These are phyloP conservation scores for Synergus laeviventris DNA, from an alignment of 2,888 invertebrate genomes.

Conservation along the genomic window DNA sequence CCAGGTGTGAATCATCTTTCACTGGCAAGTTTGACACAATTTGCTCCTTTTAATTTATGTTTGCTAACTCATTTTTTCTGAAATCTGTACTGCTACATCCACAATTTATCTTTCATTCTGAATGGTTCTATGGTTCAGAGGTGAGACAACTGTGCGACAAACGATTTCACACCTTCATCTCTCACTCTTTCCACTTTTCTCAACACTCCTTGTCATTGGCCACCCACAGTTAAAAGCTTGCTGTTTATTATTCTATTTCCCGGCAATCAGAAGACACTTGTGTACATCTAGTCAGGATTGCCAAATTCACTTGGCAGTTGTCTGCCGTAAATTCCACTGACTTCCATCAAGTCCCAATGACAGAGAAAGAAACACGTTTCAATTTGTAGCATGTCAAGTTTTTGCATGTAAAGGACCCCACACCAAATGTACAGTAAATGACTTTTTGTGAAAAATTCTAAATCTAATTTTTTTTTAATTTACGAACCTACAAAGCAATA, in stretches of 20 bases:
- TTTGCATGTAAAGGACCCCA: too few relatives aligned
- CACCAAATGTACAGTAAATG: too few relatives aligned
- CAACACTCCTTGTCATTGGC: neutral
- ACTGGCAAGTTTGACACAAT: neutral
- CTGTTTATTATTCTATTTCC: neutral
- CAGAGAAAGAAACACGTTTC: too few relatives aligned
- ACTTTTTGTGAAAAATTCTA: too few relatives aligned
- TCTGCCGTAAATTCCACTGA: neutral
- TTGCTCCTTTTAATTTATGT: neutral
- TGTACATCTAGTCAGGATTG: too few relatives aligned
- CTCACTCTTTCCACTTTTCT: neutral
- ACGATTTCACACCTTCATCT: slow-evolving; percentile 27
- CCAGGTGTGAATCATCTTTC: neutral
- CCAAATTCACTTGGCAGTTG: neutral
- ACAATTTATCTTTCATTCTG: slow-evolving; percentile 8
- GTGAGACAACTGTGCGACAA: slow-evolving; percentile 32
- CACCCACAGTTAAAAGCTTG: neutral
- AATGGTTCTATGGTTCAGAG: too few relatives aligned
- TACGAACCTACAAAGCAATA: too few relatives aligned
- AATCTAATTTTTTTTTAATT: too few relatives aligned
- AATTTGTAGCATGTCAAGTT: too few relatives aligned
- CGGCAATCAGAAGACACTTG: neutral
- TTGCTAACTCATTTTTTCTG: slow-evolving; percentile 20
- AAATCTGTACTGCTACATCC: slow-evolving; percentile 11
- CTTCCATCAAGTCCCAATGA: too few relatives aligned